Evolutionary conservation across 2,888 invertebrate genomes (phyloP).

Genomic region (Orchesella flavescens): DNA sequence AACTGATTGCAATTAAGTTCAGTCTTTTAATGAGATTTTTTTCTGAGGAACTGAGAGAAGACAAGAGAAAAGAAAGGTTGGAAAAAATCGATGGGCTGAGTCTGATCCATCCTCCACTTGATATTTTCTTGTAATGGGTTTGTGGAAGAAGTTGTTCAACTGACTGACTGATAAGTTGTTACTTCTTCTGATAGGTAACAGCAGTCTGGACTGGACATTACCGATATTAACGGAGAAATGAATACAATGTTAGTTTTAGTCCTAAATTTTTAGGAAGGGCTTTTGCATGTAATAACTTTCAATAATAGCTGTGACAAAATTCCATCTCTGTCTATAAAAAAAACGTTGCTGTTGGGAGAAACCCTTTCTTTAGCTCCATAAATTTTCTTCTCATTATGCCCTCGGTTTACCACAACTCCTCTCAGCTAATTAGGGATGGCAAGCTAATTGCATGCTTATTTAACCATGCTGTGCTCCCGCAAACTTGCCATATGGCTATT

Average conservation of each 20-base stretch:
- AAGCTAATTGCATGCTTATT: constrained; percentile 3
- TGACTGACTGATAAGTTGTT: no score
- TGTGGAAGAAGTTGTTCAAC: no score
- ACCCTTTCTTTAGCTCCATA: background rate
- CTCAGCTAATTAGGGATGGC: background rate
- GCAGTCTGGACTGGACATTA: no score
- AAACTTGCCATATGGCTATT: background rate
- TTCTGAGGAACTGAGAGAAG: background rate
- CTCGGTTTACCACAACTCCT: background rate
- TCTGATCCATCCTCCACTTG: background rate
- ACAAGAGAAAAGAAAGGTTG: no score
- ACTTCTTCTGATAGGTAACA: no score
- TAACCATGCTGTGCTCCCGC: background rate
- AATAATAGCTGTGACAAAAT: no score
- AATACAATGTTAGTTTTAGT: no score
- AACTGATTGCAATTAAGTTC: constrained; percentile 70
- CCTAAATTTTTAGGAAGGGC: no score
- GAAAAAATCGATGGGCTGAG: background rate
- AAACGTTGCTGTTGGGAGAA: no score
- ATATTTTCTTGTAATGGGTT: background rate
- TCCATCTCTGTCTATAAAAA: no score
- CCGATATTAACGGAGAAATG: no score
- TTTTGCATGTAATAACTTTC: no score
- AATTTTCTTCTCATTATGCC: background rate
- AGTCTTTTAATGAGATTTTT: constrained; percentile 71